These are phyloP conservation scores for Pollachius pollachius DNA, from an alignment of 2,113 vertebrate genomes.

Conservation along the genomic window DNA sequence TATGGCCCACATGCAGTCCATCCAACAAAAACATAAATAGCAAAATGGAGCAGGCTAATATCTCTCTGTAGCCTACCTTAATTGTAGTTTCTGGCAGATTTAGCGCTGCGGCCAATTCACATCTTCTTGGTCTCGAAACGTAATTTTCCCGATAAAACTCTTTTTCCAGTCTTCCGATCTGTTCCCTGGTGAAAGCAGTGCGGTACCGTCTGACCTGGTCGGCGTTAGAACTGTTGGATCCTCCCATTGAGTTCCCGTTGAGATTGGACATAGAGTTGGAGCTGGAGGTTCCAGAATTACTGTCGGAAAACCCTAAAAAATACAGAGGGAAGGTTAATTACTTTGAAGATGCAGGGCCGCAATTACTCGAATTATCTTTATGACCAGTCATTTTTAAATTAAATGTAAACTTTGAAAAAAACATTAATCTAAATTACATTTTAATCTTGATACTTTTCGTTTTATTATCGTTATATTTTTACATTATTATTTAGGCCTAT, in stretches of 20 bases:
- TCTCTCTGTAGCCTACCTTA: constrained; percentile 78
- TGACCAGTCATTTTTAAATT: neutral
- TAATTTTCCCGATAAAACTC: constrained; percentile 94
- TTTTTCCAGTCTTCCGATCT: constrained; percentile 87
- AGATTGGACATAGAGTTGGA: constrained; percentile 79
- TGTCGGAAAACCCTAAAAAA: constrained; percentile 83
- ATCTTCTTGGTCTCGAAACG: constrained; percentile 90
- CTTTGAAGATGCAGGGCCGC: neutral
- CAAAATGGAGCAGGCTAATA: neutral
- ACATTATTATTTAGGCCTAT: neutral
- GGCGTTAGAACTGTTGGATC: constrained; percentile 81
- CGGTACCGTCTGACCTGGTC: constrained; percentile 89
- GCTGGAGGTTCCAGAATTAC: constrained; percentile 80
- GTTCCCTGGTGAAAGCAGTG: constrained; percentile 88
- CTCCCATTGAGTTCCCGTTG: constrained; percentile 79
- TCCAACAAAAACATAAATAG: too few relatives aligned
- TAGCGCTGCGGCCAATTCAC: constrained; percentile 92
- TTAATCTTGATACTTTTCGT: neutral
- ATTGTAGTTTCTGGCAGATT: constrained; percentile 98
- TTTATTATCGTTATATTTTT: neutral
- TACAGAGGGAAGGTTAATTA: constrained; percentile 2
- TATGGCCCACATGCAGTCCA: too few relatives aligned
- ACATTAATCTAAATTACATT: neutral
- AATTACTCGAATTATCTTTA: neutral
- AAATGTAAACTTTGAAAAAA: neutral